Base-by-base conservation (phyloP, 2,113 vertebrate species). In the Grantiella picta region DNA sequence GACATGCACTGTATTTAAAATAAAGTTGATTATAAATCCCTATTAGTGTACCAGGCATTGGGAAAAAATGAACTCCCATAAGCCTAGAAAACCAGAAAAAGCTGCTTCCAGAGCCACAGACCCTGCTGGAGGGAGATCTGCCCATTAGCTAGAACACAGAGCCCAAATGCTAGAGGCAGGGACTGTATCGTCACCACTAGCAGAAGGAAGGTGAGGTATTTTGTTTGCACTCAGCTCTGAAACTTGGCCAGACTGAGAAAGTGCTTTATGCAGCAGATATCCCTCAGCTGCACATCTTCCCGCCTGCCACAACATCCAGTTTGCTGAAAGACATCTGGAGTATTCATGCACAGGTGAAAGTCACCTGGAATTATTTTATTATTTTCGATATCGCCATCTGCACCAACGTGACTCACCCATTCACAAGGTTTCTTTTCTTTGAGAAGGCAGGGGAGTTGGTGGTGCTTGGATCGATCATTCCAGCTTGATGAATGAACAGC, bases 311-410 rank as follows among this genome's bases (percentile, higher is more conserved):
- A 78, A 29, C 2, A 0, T 28, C 79, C 3, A 6, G 36, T 66
- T 65, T 91, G 75, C 86, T 81, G 49, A 68, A 88, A 93, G 76
- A 69, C 86, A 94, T 49, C 86, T 80, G 45, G 85, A 89, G 18
- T 56, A 18, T 27, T 69, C 89, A 59, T 82, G 77, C 42, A 28
- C 38, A 80, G 38, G n/a, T 85, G 66, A 56, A 94, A 96, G 45
- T 91, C 38, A 87, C 68, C 79, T 86, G 24, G 52, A 94, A 69
- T 95, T 95, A 96, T 94, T 94, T 97, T 40, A 66, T 95, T 90
- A 59, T 76, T 95, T 95, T 88, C 13, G 1, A 14, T 95, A 64
- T 87, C 68, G 21, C 91, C 84, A 89, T 73, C 92, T 96, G 82
- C 59, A 69, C 36, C 50, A 45, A 4, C 4, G 33, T 83, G 57